These are phyloP conservation scores for Oreochromis spilurus DNA, from an alignment of 2,113 vertebrate genomes.

Conservation along the genomic window DNA sequence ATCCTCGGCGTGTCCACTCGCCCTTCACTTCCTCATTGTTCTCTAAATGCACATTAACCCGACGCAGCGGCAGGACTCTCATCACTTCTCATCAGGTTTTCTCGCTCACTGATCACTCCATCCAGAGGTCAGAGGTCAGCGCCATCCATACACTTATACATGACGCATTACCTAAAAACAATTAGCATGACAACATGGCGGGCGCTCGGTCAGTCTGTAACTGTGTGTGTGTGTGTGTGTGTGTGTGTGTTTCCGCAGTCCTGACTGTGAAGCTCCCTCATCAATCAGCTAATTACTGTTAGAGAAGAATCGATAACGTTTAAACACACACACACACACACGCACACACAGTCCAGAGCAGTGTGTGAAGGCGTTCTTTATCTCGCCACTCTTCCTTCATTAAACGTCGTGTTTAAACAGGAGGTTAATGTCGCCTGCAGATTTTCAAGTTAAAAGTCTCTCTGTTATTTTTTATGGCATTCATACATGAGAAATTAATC, in stretches of 20 bases:
- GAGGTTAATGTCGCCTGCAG: background rate
- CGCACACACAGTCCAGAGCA: background rate
- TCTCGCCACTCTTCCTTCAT: background rate
- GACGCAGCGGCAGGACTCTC: background rate
- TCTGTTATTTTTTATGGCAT: background rate
- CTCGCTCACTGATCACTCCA: constrained; percentile 16
- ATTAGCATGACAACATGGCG: background rate
- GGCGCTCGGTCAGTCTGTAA: constrained; percentile 1
- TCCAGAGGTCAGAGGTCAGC: constrained; percentile 28
- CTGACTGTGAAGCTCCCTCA: background rate
- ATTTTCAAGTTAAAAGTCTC: background rate
- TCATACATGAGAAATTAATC: accelerated
- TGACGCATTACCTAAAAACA: constrained; percentile 30
- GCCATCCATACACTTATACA: constrained; percentile 23
- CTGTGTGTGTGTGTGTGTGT: background rate
- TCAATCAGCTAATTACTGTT: constrained; percentile 29
- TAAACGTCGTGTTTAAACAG: accelerated
- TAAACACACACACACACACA: background rate
- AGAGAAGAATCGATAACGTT: background rate
- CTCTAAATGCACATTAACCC: background rate
- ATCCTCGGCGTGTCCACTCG: background rate
- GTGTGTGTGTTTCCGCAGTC: background rate
- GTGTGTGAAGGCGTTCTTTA: background rate
- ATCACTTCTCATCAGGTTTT: background rate
- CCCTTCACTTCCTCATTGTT: background rate